A percentile compares a stretch with the other conserved stretches of the same genome.
These are phyloP conservation scores for Monodelphis domestica DNA, from an alignment of 2,797 vertebrate species.

Conservation along the genomic window DNA sequence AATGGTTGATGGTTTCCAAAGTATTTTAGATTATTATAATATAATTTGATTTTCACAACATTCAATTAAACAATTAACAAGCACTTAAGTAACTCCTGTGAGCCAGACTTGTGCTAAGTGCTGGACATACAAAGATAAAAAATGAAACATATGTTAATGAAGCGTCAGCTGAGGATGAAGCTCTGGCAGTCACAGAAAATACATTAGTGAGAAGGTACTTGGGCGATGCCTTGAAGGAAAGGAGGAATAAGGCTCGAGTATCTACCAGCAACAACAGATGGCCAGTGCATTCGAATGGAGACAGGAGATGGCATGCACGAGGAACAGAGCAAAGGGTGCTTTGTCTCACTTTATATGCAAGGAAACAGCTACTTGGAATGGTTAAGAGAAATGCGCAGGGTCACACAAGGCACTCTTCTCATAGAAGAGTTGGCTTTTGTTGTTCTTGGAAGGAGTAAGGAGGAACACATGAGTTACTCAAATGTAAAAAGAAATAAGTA, in stretches of 20 bases:
- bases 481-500: slow-evolving; percentile 9
- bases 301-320: not conserved
- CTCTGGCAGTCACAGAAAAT: not conserved
- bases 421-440: not conserved
- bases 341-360: not conserved
- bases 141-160: not conserved
- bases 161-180: not conserved
- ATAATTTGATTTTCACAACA: not conserved
- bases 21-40: not conserved
- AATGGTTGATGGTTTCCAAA: not conserved
- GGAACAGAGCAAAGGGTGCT: not conserved
- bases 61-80: not conserved
- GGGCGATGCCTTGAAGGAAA: not conserved
- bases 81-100: not conserved
- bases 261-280: not conserved
- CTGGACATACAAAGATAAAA: not conserved
- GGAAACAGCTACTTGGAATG: not conserved
- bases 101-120: not conserved
- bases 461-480: not conserved
- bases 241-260: not conserved
- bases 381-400: not conserved
- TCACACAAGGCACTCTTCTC: not conserved
- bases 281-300: not conserved
- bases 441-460: not conserved
- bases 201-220: not conserved